Base-by-base conservation (phyloP, 2,797 vertebrate genomes). In the Petrocephalus schoutedeni region DNA sequence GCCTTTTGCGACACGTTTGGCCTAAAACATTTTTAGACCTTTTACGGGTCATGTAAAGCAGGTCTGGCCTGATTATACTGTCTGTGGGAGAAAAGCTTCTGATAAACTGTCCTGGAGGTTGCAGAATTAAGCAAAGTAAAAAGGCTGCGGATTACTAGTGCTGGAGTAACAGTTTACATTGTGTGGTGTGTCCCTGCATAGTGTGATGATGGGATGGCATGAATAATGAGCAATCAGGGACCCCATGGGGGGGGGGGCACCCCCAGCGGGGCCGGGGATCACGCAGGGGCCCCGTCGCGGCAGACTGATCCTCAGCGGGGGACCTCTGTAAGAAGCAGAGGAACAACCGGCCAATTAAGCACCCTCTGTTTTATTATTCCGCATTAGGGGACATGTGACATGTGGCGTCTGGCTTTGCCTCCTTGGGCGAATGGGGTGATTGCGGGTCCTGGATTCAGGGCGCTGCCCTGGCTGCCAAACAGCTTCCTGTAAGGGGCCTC, bases 311-410 rank as follows among this genome's bases (percentile, higher is more conserved):
- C 90, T 92, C 94, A 93, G 94, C 94, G 89, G 94, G 95, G 93
- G 94, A 89, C 88, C 77, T 61, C 64, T 41, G n/a, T 41, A 41
- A 16, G 41, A n/a, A 84, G 88, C 91, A 77, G 87, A 91, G 92
- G 90, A 91, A 92, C 89, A 93, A 92, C 93, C 92, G 91, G 88
- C 53, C 87, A 93, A 92, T 94, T 91, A 93, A 91, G 89, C 84
- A 41, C 10, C 87, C 89, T 94, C 94, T 94, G 90, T 94, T 93
- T 94, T 90, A 88, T 89, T 71, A 89, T 85, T 54, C 53, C 53
- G 49, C 21, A 87, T 74, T 1, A 32, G 21, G 61, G 85, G 16
- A 58, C 61, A 59, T 58, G 49, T 87, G 71, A 45, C 56, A 71
- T 89, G 89, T 88, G 88, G 85, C 82, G 91, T 94, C 92, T 91